Conservation (phyloP, 2,113 vertebrate species). For the Xiphias gladius region DNA sequence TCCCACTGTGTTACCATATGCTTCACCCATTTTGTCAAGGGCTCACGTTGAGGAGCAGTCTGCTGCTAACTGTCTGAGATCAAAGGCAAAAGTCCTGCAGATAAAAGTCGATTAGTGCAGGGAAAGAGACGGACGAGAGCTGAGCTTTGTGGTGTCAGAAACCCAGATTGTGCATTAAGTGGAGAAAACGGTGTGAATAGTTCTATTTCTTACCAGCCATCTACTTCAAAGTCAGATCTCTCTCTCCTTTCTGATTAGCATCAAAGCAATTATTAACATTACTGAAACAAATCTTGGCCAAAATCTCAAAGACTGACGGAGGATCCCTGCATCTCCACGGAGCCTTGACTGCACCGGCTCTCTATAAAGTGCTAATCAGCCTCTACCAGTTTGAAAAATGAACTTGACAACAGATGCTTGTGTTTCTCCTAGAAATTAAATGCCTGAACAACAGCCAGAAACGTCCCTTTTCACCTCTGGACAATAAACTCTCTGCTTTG, state of each 20-base stretch:
- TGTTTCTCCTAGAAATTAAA: conserved; percentile 71
- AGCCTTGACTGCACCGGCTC: conserved; percentile 10
- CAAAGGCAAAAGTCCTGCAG: conserved; percentile 49
- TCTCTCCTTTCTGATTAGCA: background rate
- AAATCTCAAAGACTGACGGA: conserved; percentile 28
- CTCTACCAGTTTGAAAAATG: conserved; percentile 65
- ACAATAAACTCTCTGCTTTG: conserved; percentile 60
- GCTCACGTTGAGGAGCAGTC: conserved; percentile 55
- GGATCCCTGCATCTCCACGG: background rate
- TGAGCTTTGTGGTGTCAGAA: conserved; percentile 34
- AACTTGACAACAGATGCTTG: conserved; percentile 71
- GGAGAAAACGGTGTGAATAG: conserved; percentile 11
- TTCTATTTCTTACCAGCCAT: background rate
- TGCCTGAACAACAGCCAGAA: conserved; percentile 76
- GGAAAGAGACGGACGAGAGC: conserved; percentile 18
- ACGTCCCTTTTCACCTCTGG: conserved; percentile 61
- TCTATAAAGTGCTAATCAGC: conserved; percentile 48
- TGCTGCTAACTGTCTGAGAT: conserved; percentile 62
- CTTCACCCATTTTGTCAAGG: conserved; percentile 48
- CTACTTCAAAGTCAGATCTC: conserved; percentile 15
- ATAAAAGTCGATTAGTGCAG: conserved; percentile 52
- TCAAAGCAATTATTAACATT: conserved; percentile 50
- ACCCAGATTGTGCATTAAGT: conserved; percentile 7
- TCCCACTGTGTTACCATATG: conserved; percentile 71
- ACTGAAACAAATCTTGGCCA: conserved; percentile 38